Evolutionary conservation across 2,797 vertebrate species (phyloP).

Genomic region (Tolypeutes matacus): DNA sequence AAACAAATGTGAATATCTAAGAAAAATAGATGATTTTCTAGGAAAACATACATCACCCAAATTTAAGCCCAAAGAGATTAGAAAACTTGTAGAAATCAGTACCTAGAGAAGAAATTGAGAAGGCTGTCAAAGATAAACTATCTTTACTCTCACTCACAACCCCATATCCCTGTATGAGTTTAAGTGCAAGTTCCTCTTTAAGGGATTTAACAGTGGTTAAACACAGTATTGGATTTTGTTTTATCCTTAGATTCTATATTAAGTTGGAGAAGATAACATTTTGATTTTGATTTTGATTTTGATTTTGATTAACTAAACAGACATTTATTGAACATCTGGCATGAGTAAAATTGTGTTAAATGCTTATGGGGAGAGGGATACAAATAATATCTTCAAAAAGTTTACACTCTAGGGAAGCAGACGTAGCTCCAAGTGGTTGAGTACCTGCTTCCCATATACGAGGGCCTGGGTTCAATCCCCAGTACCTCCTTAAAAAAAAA

Average conservation of each 20-base stretch:
- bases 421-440: too few species aligned
- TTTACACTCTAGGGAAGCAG: neutral
- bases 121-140: neutral
- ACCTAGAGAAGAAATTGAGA: conserved; percentile 48
- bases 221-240: conserved; percentile 5
- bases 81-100: conserved; percentile 25
- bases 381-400: conserved; percentile 39
- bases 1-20: conserved; percentile 14
- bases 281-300: conserved; percentile 6
- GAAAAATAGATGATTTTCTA: neutral
- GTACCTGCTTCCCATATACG: too few species aligned
- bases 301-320: neutral
- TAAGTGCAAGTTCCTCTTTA: conserved; percentile 48
- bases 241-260: conserved; percentile 11
- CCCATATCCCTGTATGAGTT: conserved; percentile 15
- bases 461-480: too few species aligned
- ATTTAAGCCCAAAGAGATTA: conserved; percentile 9
- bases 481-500: too few species aligned
- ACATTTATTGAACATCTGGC: neutral
- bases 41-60: conserved; percentile 33
- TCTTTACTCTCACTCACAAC: neutral
- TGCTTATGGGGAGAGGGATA: neutral
- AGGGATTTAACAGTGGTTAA: conserved; percentile 29
- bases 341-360: conserved; percentile 36
- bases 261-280: neutral